Percentiles rank a stretch among this genome's conserved stretches.
These are phyloP conservation scores for Psilanteris sp. DNA, from an alignment of 1,140 invertebrate species.

Conservation along the genomic window DNA sequence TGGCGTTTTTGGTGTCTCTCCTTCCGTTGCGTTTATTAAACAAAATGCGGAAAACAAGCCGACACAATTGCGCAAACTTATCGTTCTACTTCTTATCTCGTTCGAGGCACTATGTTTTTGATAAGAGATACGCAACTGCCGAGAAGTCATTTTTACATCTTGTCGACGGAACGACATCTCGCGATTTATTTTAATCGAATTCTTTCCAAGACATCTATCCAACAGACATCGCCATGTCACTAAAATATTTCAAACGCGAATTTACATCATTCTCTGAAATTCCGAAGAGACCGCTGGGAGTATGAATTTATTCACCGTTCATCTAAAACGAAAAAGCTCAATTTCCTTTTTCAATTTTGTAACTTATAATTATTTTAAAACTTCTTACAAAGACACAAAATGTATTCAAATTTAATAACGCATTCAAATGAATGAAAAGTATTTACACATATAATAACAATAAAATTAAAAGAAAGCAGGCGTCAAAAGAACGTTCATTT, in stretches of 20 bases:
- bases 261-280: constrained; percentile 43
- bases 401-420: neutral
- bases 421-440: neutral
- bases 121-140: constrained; percentile 29
- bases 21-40: no score
- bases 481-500: constrained; percentile 2
- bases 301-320: constrained; percentile 2
- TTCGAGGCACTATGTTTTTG: neutral
- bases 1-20: constrained; percentile 9
- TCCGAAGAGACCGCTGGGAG: constrained; percentile 3
- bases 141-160: constrained; percentile 30
- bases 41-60: no score
- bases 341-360: constrained; percentile 29
- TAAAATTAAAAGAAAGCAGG: neutral
- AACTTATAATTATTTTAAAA: constrained; percentile 8
- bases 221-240: constrained; percentile 34
- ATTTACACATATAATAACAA: neutral
- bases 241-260: constrained; percentile 32
- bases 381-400: neutral
- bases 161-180: constrained; percentile 45
- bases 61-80: no score
- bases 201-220: constrained; percentile 32
- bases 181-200: constrained; percentile 67
- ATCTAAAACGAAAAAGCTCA: constrained; percentile 7
- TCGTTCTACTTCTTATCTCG: neutral